Evolutionary conservation across 2,797 vertebrate species (phyloP).

Genomic region (Taenioides sp.): DNA sequence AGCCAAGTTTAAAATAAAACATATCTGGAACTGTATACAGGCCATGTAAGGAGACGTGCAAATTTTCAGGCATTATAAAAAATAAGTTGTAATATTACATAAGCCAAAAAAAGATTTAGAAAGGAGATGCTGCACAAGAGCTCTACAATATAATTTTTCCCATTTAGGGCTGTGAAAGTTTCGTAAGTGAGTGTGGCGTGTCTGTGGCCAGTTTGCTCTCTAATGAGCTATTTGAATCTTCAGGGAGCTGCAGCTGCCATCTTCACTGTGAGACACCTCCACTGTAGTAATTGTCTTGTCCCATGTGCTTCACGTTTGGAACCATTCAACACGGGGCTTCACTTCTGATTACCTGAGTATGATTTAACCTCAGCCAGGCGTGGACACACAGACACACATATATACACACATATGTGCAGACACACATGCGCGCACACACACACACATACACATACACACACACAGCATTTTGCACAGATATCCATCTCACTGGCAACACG

Average conservation of each 20-base stretch:
- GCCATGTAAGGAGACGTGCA: not conserved
- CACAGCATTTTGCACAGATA: conserved; percentile 43
- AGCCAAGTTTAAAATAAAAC: not conserved
- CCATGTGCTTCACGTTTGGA: conserved; percentile 38
- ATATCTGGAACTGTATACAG: not conserved
- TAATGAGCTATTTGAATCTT: conserved; percentile 38
- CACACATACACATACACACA: conserved; percentile 8
- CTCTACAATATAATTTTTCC: not conserved
- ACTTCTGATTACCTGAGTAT: conserved; percentile 66
- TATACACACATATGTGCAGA: conserved; percentile 20
- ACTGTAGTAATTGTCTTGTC: conserved; percentile 66
- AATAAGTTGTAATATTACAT: no score
- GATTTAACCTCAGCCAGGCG: conserved; percentile 53
- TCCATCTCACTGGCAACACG: conserved; percentile 60
- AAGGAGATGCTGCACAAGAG: no score
- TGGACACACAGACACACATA: conserved; percentile 16
- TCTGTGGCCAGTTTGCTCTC: conserved; percentile 23
- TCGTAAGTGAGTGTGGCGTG: conserved; percentile 18
- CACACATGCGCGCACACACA: conserved; percentile 15
- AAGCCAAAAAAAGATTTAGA: no score
- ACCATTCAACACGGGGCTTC: conserved; percentile 64
- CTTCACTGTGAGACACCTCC: conserved; percentile 39
- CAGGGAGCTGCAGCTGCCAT: conserved; percentile 30
- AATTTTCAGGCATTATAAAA: no score
- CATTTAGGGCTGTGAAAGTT: conserved; percentile 8